These are phyloP conservation scores for Ptyas mucosa DNA, from an alignment of 2,113 vertebrate genomes.

Conservation along the genomic window DNA sequence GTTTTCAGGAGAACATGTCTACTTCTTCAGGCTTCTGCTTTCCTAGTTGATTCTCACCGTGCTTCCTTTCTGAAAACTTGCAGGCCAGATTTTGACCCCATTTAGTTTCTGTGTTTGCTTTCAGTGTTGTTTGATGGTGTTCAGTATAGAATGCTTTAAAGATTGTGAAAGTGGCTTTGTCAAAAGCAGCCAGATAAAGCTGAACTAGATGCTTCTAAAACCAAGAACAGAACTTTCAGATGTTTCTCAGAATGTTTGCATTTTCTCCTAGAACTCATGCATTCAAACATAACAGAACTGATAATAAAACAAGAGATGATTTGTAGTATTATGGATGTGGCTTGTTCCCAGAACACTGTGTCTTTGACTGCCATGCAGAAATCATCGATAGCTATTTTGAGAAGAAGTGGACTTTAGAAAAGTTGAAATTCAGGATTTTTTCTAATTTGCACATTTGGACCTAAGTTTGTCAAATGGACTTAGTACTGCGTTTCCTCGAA, in stretches of 20 bases:
- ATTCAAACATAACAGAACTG: not conserved
- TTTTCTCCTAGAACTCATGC: not conserved
- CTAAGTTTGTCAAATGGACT: not conserved
- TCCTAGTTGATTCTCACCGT: not conserved
- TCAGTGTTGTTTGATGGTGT: not conserved
- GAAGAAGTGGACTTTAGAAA: not conserved
- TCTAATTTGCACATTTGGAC: not conserved
- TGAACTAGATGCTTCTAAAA: not conserved
- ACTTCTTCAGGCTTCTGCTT: not conserved
- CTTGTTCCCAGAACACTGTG: not conserved
- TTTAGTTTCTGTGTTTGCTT: not conserved
- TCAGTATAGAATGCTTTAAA: not conserved
- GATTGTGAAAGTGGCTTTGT: not conserved
- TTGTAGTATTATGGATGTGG: not conserved
- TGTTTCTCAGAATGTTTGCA: not conserved
- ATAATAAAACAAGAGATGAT: not conserved
- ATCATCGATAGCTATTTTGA: not conserved
- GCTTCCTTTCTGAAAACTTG: not conserved
- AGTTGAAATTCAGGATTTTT: not conserved
- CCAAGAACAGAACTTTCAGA: not conserved
- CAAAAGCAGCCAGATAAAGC: not conserved
- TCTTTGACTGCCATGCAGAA: not conserved
- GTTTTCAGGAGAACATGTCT: not conserved
- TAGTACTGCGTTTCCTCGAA: not conserved
- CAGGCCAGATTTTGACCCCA: not conserved